Evolutionary conservation across 2,113 vertebrate species (phyloP).

Genomic region (Prionailurus bengalensis): DNA sequence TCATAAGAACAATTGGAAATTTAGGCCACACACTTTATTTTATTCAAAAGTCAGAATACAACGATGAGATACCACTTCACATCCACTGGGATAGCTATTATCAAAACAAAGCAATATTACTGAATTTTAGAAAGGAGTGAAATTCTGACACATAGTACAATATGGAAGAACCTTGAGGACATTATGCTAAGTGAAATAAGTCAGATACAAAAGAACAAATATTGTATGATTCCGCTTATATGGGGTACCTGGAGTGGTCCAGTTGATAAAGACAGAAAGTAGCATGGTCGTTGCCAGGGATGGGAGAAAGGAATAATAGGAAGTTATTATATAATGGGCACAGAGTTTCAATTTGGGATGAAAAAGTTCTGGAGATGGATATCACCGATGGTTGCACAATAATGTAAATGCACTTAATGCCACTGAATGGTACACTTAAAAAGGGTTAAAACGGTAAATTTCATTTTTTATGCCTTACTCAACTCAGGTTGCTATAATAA

Average conservation of each 20-base stretch:
- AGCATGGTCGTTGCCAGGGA: neutral
- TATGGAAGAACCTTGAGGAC: neutral
- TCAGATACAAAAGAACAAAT: neutral
- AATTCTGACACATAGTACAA: neutral
- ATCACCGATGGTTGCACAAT: neutral
- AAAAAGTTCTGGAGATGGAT: neutral
- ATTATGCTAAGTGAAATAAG: neutral
- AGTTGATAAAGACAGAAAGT: neutral
- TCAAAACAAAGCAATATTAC: neutral
- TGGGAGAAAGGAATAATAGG: neutral
- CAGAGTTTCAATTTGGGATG: neutral
- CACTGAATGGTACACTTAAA: neutral
- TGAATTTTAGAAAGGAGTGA: neutral
- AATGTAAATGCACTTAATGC: neutral
- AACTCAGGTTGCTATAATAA: neutral
- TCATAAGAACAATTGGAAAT: constrained; percentile 21
- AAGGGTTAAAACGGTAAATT: neutral
- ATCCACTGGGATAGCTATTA: neutral
- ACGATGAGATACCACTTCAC: neutral
- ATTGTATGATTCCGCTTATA: neutral
- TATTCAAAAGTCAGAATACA: constrained; percentile 8
- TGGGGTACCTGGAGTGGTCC: neutral
- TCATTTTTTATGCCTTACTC: neutral
- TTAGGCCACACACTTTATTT: neutral
- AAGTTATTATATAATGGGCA: neutral